Base-by-base conservation (phyloP, 2,797 vertebrate species). In the Anabas testudineus region DNA sequence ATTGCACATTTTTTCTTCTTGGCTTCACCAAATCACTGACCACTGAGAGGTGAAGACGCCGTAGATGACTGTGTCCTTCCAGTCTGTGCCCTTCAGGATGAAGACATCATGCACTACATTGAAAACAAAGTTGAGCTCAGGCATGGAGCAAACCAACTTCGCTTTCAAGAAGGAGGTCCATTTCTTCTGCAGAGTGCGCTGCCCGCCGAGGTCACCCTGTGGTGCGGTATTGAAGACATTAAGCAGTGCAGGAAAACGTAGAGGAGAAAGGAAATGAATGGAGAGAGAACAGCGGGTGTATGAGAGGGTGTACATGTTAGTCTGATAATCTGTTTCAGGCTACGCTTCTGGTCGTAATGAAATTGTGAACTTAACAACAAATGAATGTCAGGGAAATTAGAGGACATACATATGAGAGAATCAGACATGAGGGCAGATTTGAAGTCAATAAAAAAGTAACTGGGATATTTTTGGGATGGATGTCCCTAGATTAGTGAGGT, bases 101-200 rank as follows among this genome's bases (percentile, higher is more conserved):
- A 97, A 99, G 74, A 97, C 91, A 0, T 98, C 97, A 52, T 95
- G 96, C 26, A 99, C 95, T 22, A 99, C 94, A 2, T 99, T 99
- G 93, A 99, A 99, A 89, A 99, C 93, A 22, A 99, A 96, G 92
- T 96, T 96, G 72, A 95, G 96, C 62, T 99, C 97, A 0, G 96
- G 96, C 87, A 95, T 95, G 70, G 96, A 96, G 85, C 98, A 99
- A 69, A 98, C 94, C 82, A 99, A 88, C 73, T 96, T 95, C 64
- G 98, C 97, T 88, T 99, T 99, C 57, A 99, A 94, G 90, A 98
- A 99, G 5, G 97, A 96, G 0, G 97, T 99, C 98, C 98, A 99
- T 82, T 98, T 99, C 87, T 97, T 99, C 87, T 99, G 98, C 66
- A 99, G 90, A 14, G 95, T 99, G 81, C 98, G 93, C 84, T 97